Evolutionary conservation across 2,888 invertebrate species (phyloP).

Genomic region (Mesochorus sp.): DNA sequence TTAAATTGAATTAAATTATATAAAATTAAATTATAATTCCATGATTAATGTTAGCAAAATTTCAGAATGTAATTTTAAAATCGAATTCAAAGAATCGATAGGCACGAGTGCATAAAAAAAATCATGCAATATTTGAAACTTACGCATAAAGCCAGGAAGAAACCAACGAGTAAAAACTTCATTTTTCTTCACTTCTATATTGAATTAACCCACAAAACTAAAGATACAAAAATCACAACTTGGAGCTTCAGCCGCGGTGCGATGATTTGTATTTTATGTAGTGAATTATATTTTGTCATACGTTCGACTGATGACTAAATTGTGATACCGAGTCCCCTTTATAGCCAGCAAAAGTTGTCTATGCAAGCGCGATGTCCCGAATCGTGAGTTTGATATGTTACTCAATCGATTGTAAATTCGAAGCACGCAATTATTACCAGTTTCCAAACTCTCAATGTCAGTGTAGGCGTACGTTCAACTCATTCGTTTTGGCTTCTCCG

Average conservation of each 20-base stretch:
- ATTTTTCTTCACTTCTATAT: conserved; percentile 59
- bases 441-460: conserved; percentile 50
- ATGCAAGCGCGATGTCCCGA: conserved; percentile 64
- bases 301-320: conserved; percentile 69
- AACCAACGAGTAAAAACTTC: conserved; percentile 60
- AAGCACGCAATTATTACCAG: conserved; percentile 67
- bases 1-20: no score
- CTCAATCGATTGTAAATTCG: conserved; percentile 69
- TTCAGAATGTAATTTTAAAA: no score
- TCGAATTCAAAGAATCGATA: no score
- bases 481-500: conserved; percentile 14
- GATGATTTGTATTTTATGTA: conserved; percentile 11
- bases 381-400: conserved; percentile 71
- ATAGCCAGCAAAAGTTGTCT: conserved; percentile 66
- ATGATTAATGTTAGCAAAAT: no score
- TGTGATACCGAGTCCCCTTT: conserved; percentile 74
- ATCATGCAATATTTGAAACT: conserved; percentile 58
- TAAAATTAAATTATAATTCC: no score
- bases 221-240: conserved; percentile 9
- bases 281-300: conserved; percentile 37
- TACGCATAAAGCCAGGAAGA: conserved; percentile 69
- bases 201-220: neutral
- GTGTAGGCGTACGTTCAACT: neutral
- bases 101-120: no score
- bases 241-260: no score